phyloP scores from a whole-genome alignment of 2,113 vertebrate species.

The Maccullochella peelii region DNA sequence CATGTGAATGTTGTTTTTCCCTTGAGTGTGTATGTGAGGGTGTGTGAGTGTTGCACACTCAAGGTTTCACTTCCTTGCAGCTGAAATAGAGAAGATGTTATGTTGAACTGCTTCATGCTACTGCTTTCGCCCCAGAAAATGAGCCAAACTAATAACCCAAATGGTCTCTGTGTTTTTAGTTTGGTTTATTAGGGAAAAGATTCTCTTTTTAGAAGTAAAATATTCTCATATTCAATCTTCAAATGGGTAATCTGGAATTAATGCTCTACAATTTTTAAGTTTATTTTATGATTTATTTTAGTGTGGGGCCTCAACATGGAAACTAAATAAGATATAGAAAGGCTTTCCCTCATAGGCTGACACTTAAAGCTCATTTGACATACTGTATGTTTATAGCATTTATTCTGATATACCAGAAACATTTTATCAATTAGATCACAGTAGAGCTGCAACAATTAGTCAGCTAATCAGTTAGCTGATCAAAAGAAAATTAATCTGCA shows the following conservation, averaged over 20 bases:
- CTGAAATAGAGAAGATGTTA: slow-evolving; percentile 7
- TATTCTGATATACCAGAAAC: background rate
- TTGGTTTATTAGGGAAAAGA: background rate
- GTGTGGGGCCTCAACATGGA: no score
- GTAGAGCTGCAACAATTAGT: background rate
- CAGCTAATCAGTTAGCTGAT: background rate
- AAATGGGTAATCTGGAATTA: background rate
- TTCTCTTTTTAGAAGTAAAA: background rate
- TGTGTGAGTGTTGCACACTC: slow-evolving; percentile 24
- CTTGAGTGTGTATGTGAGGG: background rate
- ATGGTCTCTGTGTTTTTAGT: background rate
- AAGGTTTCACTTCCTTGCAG: slow-evolving; percentile 72
- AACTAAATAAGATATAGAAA: background rate
- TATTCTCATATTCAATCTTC: background rate
- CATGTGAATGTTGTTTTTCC: background rate
- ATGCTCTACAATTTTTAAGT: background rate
- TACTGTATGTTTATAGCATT: background rate
- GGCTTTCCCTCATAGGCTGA: no score
- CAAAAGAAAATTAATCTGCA: background rate
- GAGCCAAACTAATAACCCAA: no score
- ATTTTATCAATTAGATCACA: background rate
- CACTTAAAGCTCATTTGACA: background rate
- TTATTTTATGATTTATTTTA: background rate
- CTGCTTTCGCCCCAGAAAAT: background rate
- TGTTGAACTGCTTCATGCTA: background rate